Conservation (phyloP, 2,797 vertebrate genomes). For the Galagoides demidoff region DNA sequence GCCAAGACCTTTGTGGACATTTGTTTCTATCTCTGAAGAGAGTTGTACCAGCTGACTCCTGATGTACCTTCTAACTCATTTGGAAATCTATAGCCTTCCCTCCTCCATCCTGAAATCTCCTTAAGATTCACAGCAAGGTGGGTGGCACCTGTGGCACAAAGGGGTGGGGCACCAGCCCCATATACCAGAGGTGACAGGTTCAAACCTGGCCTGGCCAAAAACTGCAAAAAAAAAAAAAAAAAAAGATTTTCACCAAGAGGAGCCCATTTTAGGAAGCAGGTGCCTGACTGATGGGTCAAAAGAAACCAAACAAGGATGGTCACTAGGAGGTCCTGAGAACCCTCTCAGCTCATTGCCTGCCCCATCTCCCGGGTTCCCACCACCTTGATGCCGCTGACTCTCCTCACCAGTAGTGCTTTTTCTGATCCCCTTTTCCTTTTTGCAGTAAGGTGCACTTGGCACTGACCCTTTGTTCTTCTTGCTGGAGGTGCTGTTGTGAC, state of each 20-base stretch:
- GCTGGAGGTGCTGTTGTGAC: neutral
- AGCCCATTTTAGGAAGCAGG: neutral
- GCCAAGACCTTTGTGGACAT: neutral
- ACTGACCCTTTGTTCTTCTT: neutral
- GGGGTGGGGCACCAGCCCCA: no score
- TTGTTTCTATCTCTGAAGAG: neutral
- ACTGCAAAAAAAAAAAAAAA: no score
- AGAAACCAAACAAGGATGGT: neutral
- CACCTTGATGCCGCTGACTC: no score
- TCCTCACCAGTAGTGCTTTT: neutral
- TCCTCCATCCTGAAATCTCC: constrained; percentile 32
- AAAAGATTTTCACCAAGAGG: neutral
- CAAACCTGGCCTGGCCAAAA: no score
- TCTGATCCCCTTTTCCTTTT: neutral
- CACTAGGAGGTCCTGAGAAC: neutral
- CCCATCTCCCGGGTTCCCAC: neutral
- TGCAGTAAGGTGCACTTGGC: no score
- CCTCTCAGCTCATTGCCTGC: neutral
- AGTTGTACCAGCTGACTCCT: neutral
- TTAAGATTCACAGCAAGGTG: neutral
- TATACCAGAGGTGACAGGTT: no score
- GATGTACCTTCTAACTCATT: neutral
- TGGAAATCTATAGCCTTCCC: neutral
- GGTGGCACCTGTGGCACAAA: no score
- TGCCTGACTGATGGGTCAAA: neutral